phyloP scores from a whole-genome alignment of 1,140 invertebrate genomes.

The Teleopsis dalmanni region DNA sequence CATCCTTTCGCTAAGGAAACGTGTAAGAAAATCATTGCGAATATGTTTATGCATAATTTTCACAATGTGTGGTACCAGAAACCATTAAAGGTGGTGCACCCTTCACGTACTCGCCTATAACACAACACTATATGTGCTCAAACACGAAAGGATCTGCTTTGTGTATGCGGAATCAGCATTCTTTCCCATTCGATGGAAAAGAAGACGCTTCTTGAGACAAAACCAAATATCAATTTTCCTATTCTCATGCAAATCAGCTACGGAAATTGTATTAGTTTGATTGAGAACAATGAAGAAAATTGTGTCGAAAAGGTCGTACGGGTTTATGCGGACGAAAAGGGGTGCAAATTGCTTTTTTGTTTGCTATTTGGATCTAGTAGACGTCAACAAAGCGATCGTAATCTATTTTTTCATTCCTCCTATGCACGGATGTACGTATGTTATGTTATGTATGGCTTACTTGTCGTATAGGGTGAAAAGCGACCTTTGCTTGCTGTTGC shows the following conservation, averaged over 20 bases:
- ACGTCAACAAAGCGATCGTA: no score
- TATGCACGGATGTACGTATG: no score
- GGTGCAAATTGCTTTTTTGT: no score
- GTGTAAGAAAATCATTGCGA: conserved; percentile 9
- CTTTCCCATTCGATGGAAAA: background rate
- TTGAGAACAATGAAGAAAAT: background rate
- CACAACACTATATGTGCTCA: background rate
- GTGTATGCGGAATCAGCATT: background rate
- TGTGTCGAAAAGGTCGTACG: background rate
- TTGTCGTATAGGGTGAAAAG: no score
- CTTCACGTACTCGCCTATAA: no score
- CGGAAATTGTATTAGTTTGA: background rate
- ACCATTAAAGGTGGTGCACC: no score
- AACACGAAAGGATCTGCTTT: background rate
- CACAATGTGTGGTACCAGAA: conserved; percentile 1
- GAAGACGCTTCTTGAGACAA: background rate
- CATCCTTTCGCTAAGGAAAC: conserved; percentile 7
- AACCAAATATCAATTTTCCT: conserved; percentile 7
- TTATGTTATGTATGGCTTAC: no score
- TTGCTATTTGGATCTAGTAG: no score
- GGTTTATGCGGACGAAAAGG: no score
- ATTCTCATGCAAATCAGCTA: conserved; percentile 10
- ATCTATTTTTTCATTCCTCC: no score
- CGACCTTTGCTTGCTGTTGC: no score
- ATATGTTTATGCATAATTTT: conserved; percentile 8